Evolutionary conservation across 2,113 vertebrate species (phyloP), one percentile per base, ranked within the genome.

Genomic region (Sebastes schlegelii): DNA sequence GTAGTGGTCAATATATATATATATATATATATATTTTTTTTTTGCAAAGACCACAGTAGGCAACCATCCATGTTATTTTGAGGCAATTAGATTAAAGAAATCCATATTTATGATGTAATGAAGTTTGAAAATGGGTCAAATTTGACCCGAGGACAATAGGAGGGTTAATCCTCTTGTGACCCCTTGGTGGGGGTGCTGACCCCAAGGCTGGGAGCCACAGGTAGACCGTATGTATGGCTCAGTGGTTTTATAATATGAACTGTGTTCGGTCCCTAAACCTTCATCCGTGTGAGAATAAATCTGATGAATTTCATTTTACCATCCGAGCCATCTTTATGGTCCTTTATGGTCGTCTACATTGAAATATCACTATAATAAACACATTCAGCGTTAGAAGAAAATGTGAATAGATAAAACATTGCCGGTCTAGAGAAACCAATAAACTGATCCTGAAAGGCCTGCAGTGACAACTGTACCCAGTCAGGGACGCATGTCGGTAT

Each of bases 341-440:
- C 48, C 46, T 71, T 62, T 75, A 61, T 43, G 17, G 34, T 83
- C 34, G 1, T 61, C 70, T 63, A 46, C 46, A 13, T 74, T 85
- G 86, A 89, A 87, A 86, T 85, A 89, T 86, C 10, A 48, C 87
- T 66, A 60, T 63, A 86, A 83, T 88, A 89, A 84, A 91, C 57
- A 80, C 60, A 55, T 73, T 79, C 26, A 69, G 52, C 21, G 10
- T 69, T 63, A 58, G 55, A 61, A 80, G 67, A 48, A 64, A 80
- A 62, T 82, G 75, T 85, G 83, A 91, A 85, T 42, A 79, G 77
- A 85, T 86, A 61, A 91, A 89, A 89, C 52, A 81, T 63, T 85
- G 45, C 26, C 48, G 69, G 58, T 89, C 58, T 69, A 71, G 45
- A 80, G 65, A 77, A 76, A 43, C 74, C 79, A 83, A 86, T 92